Base-by-base conservation (phyloP, 2,888 invertebrate genomes). In the Amphimallon solstitiale region DNA sequence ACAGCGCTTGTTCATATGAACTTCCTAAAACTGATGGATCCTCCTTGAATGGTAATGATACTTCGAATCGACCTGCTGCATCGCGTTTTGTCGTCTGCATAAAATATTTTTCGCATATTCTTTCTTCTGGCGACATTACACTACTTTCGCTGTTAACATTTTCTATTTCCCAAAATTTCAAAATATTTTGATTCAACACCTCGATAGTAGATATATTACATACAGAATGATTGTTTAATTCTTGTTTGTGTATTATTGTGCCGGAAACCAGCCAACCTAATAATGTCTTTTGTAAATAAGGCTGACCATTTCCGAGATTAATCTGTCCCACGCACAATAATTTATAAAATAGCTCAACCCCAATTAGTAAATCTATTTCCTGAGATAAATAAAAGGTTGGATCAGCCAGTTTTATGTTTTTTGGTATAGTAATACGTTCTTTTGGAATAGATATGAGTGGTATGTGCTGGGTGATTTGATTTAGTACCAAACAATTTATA, bases 61-160 rank as follows among this genome's bases (percentile, higher is more conserved):
- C 62, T 5, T 48, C 49, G 15, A 48, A 46, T 2, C 61, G 12
- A 35, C 48, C 48, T 10, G 21, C 12, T 10, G n/a, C 15, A 35
- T 21, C n/a, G 1, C 21, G 10, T n/a, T 7, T 45, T 10, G 23
- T 14, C 1, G 7, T 43, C n/a, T 40, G 1, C 9, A 23, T 1
- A 45, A 45, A 60, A 29, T 60, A 21, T 10, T 14, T n/a, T 19
- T 60, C 60, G 15, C 60, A 60, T 14, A 10, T n/a, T 5, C 19
- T n/a, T n/a, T n/a, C n/a, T n/a, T n/a, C n/a, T n/a, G n/a, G n/a
- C n/a, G n/a, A n/a, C n/a, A n/a, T n/a, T n/a, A n/a, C n/a, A n/a
- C n/a, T n/a, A n/a, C n/a, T n/a, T n/a, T n/a, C n/a, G n/a, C n/a
- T n/a, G n/a, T n/a, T n/a, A n/a, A n/a, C n/a, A n/a, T n/a, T n/a